Conservation (phyloP, 2,797 vertebrate species). For the Girardinus metallicus region DNA sequence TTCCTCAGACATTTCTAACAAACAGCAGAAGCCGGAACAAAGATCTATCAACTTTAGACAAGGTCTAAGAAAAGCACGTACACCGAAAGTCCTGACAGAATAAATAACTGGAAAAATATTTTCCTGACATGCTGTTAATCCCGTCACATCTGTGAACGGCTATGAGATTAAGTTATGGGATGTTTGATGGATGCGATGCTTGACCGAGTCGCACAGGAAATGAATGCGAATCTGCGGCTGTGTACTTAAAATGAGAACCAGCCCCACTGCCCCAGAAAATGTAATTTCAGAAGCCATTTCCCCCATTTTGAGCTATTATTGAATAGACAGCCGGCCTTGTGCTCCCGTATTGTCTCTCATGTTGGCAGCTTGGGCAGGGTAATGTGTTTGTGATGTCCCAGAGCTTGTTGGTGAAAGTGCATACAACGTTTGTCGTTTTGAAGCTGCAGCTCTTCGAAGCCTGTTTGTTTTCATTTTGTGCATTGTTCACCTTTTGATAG, state of each 20-base stretch:
- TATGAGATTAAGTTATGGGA: slow-evolving; percentile 43
- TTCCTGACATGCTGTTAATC: slow-evolving; percentile 32
- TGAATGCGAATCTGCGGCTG: slow-evolving; percentile 53
- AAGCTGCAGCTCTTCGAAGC: not conserved
- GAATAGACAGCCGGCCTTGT: slow-evolving; percentile 53
- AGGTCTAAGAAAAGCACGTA: slow-evolving; percentile 7
- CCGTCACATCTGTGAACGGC: slow-evolving; percentile 43
- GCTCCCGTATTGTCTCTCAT: slow-evolving; percentile 37
- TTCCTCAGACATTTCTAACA: not conserved
- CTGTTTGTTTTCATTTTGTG: slow-evolving; percentile 19
- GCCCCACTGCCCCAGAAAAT: slow-evolving; percentile 55
- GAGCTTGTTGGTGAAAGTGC: slow-evolving; percentile 12
- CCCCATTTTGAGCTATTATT: slow-evolving; percentile 75
- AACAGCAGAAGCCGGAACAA: not conserved
- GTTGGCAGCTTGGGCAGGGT: slow-evolving; percentile 21
- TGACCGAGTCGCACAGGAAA: slow-evolving; percentile 62
- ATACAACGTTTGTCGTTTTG: not conserved
- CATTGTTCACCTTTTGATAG: slow-evolving; percentile 9
- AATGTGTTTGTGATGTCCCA: slow-evolving; percentile 20
- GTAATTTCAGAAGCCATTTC: slow-evolving; percentile 81
- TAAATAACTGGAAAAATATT: slow-evolving; percentile 24
- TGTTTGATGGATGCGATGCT: slow-evolving; percentile 57
- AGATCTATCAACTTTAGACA: not conserved
- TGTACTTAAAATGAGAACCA: slow-evolving; percentile 63
- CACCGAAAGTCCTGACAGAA: slow-evolving; percentile 11